A percentile compares a stretch with the other conserved stretches of the same genome.
Conservation (phyloP, 1,140 invertebrate species). For the Solen grandis region DNA sequence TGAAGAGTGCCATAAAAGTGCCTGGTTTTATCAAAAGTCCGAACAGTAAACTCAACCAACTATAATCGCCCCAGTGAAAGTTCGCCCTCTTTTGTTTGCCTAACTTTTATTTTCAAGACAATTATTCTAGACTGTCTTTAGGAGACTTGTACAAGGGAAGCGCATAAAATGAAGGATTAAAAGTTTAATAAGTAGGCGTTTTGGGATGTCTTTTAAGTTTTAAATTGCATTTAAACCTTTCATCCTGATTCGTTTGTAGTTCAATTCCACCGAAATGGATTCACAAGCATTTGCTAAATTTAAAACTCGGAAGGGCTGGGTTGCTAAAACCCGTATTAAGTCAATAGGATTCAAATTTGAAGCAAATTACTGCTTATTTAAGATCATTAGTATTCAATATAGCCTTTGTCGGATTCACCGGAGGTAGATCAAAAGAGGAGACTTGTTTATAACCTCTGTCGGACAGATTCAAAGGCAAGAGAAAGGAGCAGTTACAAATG, state of each 20-base stretch:
- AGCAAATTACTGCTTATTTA: slow-evolving; percentile 57
- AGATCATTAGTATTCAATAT: slow-evolving; percentile 55
- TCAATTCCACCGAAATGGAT: slow-evolving; percentile 42
- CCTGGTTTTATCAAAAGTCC: too few relatives aligned
- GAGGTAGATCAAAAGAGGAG: slow-evolving; percentile 35
- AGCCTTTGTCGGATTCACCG: slow-evolving; percentile 19
- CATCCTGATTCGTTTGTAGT: slow-evolving; percentile 29
- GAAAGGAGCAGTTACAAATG: not conserved
- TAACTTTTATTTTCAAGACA: not conserved
- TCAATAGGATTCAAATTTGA: slow-evolving; percentile 58
- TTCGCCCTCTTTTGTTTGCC: not conserved
- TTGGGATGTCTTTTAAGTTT: slow-evolving; percentile 40
- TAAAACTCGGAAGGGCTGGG: too few relatives aligned
- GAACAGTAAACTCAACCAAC: too few relatives aligned
- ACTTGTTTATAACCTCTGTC: slow-evolving; percentile 28
- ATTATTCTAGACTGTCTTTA: too few relatives aligned
- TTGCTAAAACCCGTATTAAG: too few relatives aligned
- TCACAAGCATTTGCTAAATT: slow-evolving; percentile 52
- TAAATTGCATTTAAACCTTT: slow-evolving; percentile 53
- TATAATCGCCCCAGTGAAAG: too few relatives aligned
- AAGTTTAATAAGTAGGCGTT: slow-evolving; percentile 54
- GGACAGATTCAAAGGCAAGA: slow-evolving; percentile 30
- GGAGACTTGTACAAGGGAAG: too few relatives aligned
- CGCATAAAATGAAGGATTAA: slow-evolving; percentile 16
- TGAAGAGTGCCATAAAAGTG: too few relatives aligned